These are phyloP conservation scores for Sericinus montela DNA, from an alignment of 2,888 invertebrate species.

Conservation along the genomic window DNA sequence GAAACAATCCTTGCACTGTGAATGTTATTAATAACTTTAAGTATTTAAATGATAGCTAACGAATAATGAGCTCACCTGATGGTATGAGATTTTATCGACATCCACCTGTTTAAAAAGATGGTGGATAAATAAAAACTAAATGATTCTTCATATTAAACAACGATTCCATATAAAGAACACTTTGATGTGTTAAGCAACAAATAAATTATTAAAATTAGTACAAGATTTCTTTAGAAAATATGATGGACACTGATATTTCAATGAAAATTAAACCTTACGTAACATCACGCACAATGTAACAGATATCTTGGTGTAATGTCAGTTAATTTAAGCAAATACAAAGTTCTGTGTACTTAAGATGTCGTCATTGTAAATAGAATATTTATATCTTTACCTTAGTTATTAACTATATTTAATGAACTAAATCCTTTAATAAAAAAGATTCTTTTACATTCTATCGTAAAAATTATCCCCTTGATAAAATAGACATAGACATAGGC, in stretches of 20 bases:
- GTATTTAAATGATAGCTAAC: too few species aligned
- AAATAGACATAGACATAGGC: too few species aligned
- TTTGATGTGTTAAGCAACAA: too few species aligned
- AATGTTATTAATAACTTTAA: too few species aligned
- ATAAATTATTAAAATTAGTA: constrained; percentile 3
- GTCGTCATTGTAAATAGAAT: background rate
- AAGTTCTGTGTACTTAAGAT: constrained; percentile 1
- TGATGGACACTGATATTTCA: background rate
- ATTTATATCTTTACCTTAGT: constrained; percentile 1
- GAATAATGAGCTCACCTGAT: too few species aligned
- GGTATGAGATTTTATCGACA: too few species aligned
- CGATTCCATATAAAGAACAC: too few species aligned
- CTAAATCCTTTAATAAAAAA: constrained; percentile 5
- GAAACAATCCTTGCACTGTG: too few species aligned
- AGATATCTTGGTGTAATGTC: constrained; percentile 1
- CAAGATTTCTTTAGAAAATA: background rate
- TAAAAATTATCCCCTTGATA: constrained; percentile 5
- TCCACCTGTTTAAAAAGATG: too few species aligned
- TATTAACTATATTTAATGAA: constrained; percentile 2
- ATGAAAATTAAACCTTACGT: background rate
- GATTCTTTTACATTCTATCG: too few species aligned
- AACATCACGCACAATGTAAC: background rate
- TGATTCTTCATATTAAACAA: too few species aligned
- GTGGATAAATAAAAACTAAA: too few species aligned
- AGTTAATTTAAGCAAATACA: constrained; percentile 7